Evolutionary conservation across 2,113 vertebrate genomes (phyloP), one percentile per base, ranked within the genome.

Genomic region (Nycticryphes semicollaris): DNA sequence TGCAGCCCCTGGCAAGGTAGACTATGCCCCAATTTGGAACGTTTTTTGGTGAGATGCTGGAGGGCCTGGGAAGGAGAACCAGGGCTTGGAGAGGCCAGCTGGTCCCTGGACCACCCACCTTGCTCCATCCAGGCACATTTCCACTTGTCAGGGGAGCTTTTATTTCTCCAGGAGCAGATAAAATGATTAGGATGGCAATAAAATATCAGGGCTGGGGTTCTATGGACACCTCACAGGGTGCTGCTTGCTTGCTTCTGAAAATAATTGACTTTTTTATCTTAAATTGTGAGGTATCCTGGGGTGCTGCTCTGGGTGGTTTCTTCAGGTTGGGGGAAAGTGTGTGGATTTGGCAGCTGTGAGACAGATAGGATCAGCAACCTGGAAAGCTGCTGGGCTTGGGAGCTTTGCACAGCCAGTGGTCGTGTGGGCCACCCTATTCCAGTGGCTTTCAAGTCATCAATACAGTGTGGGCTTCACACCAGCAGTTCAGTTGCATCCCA

Each of bases 201-300:
- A 81, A 87, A 78, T 11, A 78, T 9, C 27, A 45, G 50, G 16
- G 35, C 11, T 62, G 45, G 73, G 16, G 10, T 12, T 76, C 66
- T 3, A 1, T 12, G 33, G 18, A 23, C 22, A 54, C 13, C 51
- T 50, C 1, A 0, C 3, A 0, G 39, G 12, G 33, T 72, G 22
- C 21, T 70, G 28, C 21, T 69, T 64, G 22, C 64, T 85, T 0
- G 0, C 24, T 57, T 74, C 37, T 81, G 39, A 37, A 39, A 66
- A 41, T 2, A 8, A 60, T 5, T 41, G 35, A 9, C 20, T 3
- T 5, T 43, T 43, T 59, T 47, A 51, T 48, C 25, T 54, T 80
- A 18, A 67, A 62, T 35, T 51, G 15, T 1, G 2, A 68, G 33
- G 21, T 7, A 3, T 28, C 11, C 53, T 4, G 2, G 6, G 20